Base-by-base conservation (phyloP, 2,113 vertebrate species). In the Chloropsis cyanopogon region DNA sequence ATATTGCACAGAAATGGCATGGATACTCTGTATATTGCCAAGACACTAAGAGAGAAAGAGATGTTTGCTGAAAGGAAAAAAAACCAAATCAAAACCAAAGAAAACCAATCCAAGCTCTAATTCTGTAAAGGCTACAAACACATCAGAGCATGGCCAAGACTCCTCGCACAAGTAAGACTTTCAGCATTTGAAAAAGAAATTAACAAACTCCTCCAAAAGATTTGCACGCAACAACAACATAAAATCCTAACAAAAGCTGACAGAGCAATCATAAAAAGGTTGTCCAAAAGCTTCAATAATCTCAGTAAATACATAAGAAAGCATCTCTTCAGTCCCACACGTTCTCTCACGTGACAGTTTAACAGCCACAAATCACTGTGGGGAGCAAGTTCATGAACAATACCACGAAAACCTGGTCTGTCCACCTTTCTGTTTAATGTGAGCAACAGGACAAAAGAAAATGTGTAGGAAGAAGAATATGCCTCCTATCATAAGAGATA, bases 111-210 rank as follows among this genome's bases (percentile, higher is more conserved):
- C 35, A 52, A 81, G 5, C 10, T 82, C 25, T 41, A 78, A 52
- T 79, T 94, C 78, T 94, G 41, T 46, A 35, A 69, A 79, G 39
- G 56, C 44, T 90, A 61, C 13, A 65, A 88, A 69, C 39, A 64
- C 21, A 73, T 35, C 37, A 88, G 46, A 66, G 15, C 23, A 70
- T 4, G 15, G 37, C 44, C 44, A 28, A 19, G 28, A 49, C 41
- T 90, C 54, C 41, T 85, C 85, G 63, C 37, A 88, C 18, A 89
- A 82, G 17, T 37, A 89, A 44, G 18, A 35, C n/a, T 72, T 91
- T 50, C 61, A 82, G 35, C 9, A 56, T 41, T 41, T 49, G 59
- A 77, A 92, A 91, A 80, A 60, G 14, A 87, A 35, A 59, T 10
- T 11, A 68, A 35, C 11, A 44, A 84, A 63, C 10, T 6, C n/a